These are phyloP conservation scores for Sympetrum striolatum DNA, from an alignment of 2,888 invertebrate genomes.

Conservation along the genomic window DNA sequence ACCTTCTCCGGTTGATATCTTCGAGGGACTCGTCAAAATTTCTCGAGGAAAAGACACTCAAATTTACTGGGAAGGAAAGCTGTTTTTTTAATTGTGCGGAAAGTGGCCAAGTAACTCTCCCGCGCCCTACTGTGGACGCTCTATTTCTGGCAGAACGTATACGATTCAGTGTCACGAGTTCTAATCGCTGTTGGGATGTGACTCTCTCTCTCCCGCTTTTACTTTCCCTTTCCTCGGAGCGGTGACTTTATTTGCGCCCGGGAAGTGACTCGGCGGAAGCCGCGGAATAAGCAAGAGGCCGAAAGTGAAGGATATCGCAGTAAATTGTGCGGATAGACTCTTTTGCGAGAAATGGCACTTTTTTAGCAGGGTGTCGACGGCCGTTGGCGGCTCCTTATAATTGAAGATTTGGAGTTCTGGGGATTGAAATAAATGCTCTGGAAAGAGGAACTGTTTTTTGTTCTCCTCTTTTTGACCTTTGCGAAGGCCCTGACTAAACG, in stretches of 20 bases:
- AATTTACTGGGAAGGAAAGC: neutral
- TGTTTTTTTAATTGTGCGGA: neutral
- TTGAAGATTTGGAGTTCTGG: no score
- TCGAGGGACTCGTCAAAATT: no score
- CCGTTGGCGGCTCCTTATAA: no score
- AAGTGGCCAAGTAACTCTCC: neutral
- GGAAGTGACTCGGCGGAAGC: neutral
- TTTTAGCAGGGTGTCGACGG: no score
- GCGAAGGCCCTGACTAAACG: no score
- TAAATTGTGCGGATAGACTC: neutral
- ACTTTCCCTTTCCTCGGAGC: neutral
- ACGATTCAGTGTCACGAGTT: neutral
- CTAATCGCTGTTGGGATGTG: neutral
- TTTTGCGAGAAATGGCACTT: neutral
- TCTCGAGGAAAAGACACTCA: no score
- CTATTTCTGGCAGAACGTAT: neutral
- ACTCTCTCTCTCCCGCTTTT: neutral
- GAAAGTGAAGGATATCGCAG: neutral
- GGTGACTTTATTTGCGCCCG: neutral
- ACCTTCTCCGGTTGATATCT: no score
- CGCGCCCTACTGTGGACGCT: neutral
- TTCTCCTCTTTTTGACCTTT: no score
- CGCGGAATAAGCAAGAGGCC: neutral
- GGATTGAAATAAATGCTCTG: no score
- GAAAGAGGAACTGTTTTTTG: no score